Base-by-base conservation (phyloP, 2,797 vertebrate genomes). In the Bradypodion ventrale region DNA sequence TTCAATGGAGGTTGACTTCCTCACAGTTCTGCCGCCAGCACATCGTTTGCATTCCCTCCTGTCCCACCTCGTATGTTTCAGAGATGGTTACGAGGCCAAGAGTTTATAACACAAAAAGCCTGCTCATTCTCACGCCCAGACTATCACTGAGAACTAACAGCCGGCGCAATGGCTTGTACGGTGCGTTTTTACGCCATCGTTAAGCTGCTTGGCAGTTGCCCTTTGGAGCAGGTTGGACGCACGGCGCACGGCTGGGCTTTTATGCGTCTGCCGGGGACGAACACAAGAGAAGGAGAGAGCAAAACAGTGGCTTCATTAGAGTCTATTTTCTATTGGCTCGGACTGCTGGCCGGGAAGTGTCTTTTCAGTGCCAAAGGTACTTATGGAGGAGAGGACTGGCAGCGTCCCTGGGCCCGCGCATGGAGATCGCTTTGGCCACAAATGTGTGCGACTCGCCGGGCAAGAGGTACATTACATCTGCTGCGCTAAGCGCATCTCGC, bases 261-360 rank as follows among this genome's bases (percentile, higher is more conserved):
- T 62, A 81, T 81, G 78, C 12, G 72, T 66, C 70, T 66, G 52
- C 29, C 70, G 70, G 37, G 72, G 78, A 73, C 0, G 29, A 59
- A 37, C 15, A 5, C 27, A 10, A 10, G 44, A 37, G 35, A 27
- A 42, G 8, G 27, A 65, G 46, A 25, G n/a, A 75, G 52, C 62
- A 60, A n/a, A 46, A 81, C 29, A 70, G 78, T 62, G 78, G 84
- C 77, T 75, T 85, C 69, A 66, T 80, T 74, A 80, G 69, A 75
- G 83, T 29, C 60, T 65, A 59, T 65, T 85, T 85, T 66, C 56
- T 19, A 16, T 46, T 84, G 83, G 76, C 76, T 63, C 59, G 1
- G 42, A 40, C 46, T 66, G 29, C 56, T 23, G 84, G 78, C 78
- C 73, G 27, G 25, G 65, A n/a, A 35, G 42, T 62, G 2, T 1